Conservation (phyloP, 2,888 invertebrate species). For the Sarcophaga subvicina region DNA sequence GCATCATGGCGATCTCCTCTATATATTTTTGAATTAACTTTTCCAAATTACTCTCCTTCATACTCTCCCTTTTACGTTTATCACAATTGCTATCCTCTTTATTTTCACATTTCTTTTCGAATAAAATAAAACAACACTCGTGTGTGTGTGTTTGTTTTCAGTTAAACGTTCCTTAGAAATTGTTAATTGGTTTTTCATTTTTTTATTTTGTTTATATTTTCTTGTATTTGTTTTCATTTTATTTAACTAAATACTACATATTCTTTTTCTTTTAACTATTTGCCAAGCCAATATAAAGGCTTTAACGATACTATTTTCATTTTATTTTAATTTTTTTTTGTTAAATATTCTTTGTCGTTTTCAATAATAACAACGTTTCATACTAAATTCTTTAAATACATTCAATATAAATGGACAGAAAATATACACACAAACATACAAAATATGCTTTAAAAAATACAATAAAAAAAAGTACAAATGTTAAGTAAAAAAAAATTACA, state of each 20-base stretch:
- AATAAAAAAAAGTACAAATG: constrained; percentile 53
- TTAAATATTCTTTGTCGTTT: constrained; percentile 10
- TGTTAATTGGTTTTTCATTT: background rate
- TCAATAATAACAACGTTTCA: constrained; percentile 29
- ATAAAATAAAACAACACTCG: background rate
- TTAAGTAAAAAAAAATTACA: constrained; percentile 62
- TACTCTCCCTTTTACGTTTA: too few relatives aligned
- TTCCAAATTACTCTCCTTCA: too few relatives aligned
- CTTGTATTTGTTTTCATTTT: constrained; percentile 56
- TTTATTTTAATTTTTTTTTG: constrained; percentile 24
- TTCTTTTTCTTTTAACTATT: constrained; percentile 61
- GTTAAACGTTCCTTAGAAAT: constrained; percentile 37
- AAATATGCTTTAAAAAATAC: constrained; percentile 50
- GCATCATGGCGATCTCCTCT: too few relatives aligned
- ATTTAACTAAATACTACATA: constrained; percentile 66
- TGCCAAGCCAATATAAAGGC: constrained; percentile 58
- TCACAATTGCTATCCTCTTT: too few relatives aligned
- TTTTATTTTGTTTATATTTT: constrained; percentile 21
- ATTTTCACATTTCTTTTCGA: too few relatives aligned
- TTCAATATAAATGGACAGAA: background rate
- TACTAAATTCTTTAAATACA: constrained; percentile 31
- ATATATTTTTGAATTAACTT: too few relatives aligned
- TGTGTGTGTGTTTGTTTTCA: background rate
- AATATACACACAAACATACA: constrained; percentile 10
- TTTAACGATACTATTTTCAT: constrained; percentile 19